Percentiles rank a stretch among this genome's conserved stretches.
phyloP scores from a whole-genome alignment of 2,797 vertebrate species.

The Apodemus agrarius region DNA sequence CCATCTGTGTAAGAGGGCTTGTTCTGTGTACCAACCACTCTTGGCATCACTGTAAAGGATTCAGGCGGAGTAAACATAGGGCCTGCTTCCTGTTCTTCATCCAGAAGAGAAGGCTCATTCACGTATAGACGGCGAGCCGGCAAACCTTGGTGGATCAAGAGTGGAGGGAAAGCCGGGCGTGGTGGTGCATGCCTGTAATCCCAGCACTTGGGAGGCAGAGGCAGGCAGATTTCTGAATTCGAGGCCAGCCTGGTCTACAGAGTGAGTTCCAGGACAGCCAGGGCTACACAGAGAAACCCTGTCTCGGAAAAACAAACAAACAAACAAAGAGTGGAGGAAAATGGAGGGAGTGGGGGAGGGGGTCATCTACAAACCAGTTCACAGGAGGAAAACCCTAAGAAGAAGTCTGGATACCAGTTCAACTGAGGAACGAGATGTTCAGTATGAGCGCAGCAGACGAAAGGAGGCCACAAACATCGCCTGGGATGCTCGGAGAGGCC shows the following conservation, averaged over 20 bases:
- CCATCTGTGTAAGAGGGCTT: slow-evolving; percentile 1
- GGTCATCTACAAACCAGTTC: neutral
- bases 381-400: neutral
- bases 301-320: too few species aligned
- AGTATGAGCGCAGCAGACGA: neutral
- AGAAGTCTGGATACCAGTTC: slow-evolving; percentile 3
- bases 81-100: slow-evolving; percentile 50
- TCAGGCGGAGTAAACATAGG: slow-evolving; percentile 53
- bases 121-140: neutral
- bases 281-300: too few species aligned
- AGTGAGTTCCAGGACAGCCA: too few species aligned
- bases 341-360: neutral
- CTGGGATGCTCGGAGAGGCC: neutral
- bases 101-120: slow-evolving; percentile 69
- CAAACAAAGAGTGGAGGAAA: slow-evolving; percentile 42
- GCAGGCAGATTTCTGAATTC: too few species aligned
- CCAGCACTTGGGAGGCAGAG: too few species aligned
- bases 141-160: neutral
- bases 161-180: slow-evolving; percentile 39
- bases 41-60: slow-evolving; percentile 61
- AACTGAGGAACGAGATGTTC: neutral
- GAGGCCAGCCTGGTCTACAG: too few species aligned
- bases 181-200: too few species aligned
- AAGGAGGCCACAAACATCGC: neutral
- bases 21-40: neutral